Percentiles rank a stretch among this genome's conserved stretches.
Evolutionary conservation across 2,888 invertebrate species (phyloP).

Genomic region (Lathronympha strigana): DNA sequence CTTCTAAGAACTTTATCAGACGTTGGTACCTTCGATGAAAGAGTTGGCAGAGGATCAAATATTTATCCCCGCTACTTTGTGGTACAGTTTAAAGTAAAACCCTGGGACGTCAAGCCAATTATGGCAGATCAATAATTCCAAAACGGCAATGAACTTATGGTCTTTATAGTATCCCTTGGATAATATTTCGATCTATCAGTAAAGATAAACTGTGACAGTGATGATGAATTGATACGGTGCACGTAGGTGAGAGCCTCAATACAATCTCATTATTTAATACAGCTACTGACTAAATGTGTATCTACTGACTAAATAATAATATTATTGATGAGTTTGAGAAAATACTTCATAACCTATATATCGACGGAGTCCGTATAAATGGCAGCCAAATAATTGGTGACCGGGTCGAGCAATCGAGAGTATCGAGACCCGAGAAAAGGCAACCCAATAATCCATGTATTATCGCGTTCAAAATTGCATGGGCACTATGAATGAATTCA

Average conservation of each 20-base stretch:
- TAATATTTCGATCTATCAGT: slow-evolving; percentile 24
- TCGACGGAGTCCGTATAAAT: too few species aligned
- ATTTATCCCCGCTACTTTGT: slow-evolving; percentile 23
- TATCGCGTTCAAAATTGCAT: too few species aligned
- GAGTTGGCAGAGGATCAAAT: slow-evolving; percentile 37
- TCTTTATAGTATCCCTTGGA: slow-evolving; percentile 31
- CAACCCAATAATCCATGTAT: too few species aligned
- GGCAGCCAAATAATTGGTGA: too few species aligned
- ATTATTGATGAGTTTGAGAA: too few species aligned
- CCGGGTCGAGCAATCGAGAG: too few species aligned
- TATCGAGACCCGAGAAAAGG: too few species aligned
- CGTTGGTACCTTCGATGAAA: slow-evolving; percentile 5
- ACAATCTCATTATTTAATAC: too few species aligned
- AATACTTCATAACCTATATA: too few species aligned
- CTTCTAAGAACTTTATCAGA: slow-evolving; percentile 20
- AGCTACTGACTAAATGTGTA: not conserved
- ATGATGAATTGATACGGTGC: slow-evolving; percentile 17
- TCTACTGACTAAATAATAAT: not conserved
- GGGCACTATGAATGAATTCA: too few species aligned
- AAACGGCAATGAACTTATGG: slow-evolving; percentile 30
- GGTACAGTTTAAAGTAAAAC: slow-evolving; percentile 19
- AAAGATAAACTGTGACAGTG: slow-evolving; percentile 24
- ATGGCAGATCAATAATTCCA: slow-evolving; percentile 17
- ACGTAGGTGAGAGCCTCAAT: not conserved
- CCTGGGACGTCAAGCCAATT: slow-evolving; percentile 22